Base-by-base conservation (phyloP, 2,797 vertebrate genomes). In the Adrianichthys oophorus region DNA sequence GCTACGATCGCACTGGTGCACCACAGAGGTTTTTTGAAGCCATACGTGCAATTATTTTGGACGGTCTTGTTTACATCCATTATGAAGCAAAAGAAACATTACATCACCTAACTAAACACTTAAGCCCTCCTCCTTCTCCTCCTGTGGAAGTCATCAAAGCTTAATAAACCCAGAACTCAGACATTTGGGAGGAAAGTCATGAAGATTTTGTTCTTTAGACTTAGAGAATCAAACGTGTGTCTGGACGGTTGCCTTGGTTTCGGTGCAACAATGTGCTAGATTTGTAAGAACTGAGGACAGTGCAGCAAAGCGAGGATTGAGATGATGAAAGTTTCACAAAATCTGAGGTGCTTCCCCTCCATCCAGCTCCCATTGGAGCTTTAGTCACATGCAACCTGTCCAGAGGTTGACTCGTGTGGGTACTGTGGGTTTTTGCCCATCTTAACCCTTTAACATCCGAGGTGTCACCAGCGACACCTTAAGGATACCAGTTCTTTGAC, bases 41-140 rank as follows among this genome's bases (percentile, higher is more conserved):
- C 85, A 82, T 79, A 78, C 69, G 74, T 65, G 78, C 73, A 87
- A 78, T 85, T 82, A 79, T 84, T 82, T 64, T 8, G 41, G 61
- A 68, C 64, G 19, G 54, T 72, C 59, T 78, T 88, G 82, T 86
- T 89, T 89, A 85, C 73, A 70, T 85, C 74, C 54, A 80, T 79
- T 82, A 80, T 68, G 68, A 85, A 82, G 43, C 69, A 59, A 73
- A 52, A 53, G 73, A 77, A 81, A 70, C 74, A 80, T 83, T 73
- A 74, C 77, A 84, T 82, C 74, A 77, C 65, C 66, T 69, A 69
- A 50, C 59, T 70, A 68, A 85, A 74, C 71, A 81, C 74, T 84
- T 74, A 70, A 80, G 59, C 62, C 63, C 72, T 72, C 64, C 10
- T 53, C 26, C 69, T 59, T 64, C 51, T 59, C 64, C 51, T 37